Conservation (phyloP, 2,113 vertebrate genomes). For the Menidia beryllina region DNA sequence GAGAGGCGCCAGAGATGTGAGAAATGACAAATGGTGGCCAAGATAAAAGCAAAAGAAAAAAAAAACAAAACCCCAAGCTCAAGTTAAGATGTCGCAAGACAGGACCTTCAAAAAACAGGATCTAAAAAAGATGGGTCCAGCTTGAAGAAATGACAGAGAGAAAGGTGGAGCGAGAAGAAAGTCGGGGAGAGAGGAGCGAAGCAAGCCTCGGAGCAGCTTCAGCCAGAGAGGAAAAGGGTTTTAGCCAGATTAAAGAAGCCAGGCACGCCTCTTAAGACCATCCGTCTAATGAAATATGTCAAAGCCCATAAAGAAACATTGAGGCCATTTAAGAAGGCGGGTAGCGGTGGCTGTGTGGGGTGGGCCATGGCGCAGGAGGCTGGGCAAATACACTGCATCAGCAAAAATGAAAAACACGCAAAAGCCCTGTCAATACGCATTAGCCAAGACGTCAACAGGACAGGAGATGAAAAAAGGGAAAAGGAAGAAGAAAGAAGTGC, state of each 20-base stretch:
- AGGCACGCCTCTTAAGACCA: constrained; percentile 89
- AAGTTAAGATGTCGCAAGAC: constrained; percentile 38
- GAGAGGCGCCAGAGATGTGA: constrained; percentile 23
- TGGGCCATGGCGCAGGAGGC: constrained; percentile 64
- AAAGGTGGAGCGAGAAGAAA: constrained; percentile 30
- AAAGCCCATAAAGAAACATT: constrained; percentile 91
- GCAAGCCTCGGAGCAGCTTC: constrained; percentile 44
- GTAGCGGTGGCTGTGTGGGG: constrained; percentile 71
- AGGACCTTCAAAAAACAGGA: constrained; percentile 20
- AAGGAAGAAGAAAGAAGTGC: constrained; percentile 17
- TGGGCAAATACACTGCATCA: constrained; percentile 57
- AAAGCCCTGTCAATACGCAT: constrained; percentile 91
- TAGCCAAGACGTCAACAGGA: constrained; percentile 72
- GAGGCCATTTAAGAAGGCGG: constrained; percentile 85
- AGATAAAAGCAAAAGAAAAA: constrained; percentile 43
- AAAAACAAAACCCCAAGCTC: constrained; percentile 35
- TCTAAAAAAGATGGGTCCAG: constrained; percentile 8
- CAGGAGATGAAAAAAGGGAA: constrained; percentile 15
- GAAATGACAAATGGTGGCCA: constrained; percentile 27
- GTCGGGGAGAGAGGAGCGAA: constrained; percentile 41
- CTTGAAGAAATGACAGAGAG: constrained; percentile 35
- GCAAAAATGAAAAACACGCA: constrained; percentile 81
- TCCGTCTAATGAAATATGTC: constrained; percentile 97
- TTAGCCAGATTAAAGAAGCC: constrained; percentile 91
- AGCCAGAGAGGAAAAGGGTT: constrained; percentile 79